Conservation (phyloP, 2,113 vertebrate species). For the Dicerorhinus sumatrensis region DNA sequence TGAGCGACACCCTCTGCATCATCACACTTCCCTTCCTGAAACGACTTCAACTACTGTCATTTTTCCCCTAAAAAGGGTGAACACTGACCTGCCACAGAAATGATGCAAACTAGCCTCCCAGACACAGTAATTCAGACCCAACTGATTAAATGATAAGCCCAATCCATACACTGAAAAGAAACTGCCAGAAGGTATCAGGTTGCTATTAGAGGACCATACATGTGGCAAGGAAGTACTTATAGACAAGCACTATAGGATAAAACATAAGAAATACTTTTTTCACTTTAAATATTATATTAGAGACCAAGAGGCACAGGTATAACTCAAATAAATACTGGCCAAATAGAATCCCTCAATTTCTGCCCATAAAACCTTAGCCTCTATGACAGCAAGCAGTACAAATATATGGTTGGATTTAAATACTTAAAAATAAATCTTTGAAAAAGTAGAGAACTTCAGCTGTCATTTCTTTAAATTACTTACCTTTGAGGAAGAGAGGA, state of each 20-base stretch:
- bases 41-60: background rate
- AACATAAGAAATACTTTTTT: background rate
- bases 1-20: background rate
- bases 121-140: background rate
- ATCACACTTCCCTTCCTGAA: background rate
- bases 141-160: slow-evolving; percentile 18
- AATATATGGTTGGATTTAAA: background rate
- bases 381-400: background rate
- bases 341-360: background rate
- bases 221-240: background rate
- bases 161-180: background rate
- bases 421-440: background rate
- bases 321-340: background rate
- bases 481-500: background rate
- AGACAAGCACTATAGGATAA: background rate
- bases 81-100: background rate
- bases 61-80: background rate
- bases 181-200: background rate
- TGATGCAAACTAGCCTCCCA: background rate
- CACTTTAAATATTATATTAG: background rate
- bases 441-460: background rate
- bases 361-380: background rate
- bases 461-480: slow-evolving; percentile 5
- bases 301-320: background rate
- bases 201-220: background rate